phyloP scores from a whole-genome alignment of 2,888 invertebrate genomes.

The Glaucopsyche alexis region DNA sequence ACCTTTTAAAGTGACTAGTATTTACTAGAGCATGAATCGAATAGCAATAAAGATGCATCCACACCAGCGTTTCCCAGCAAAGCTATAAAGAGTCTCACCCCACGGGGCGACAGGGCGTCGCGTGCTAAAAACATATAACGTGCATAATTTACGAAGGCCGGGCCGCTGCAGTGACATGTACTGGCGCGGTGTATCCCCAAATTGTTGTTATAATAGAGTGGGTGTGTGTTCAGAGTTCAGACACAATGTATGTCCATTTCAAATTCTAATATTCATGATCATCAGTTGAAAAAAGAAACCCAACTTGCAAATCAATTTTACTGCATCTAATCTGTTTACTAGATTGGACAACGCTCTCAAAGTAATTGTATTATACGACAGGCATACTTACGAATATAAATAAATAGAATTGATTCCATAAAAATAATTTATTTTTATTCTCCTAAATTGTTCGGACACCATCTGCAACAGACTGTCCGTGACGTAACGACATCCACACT shows the following conservation, averaged over 20 bases:
- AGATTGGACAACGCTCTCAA: too few relatives aligned
- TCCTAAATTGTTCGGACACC: neutral
- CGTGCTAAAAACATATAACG: conserved; percentile 22
- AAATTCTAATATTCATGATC: neutral
- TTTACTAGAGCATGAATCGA: conserved; percentile 8
- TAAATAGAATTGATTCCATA: neutral
- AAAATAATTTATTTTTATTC: neutral
- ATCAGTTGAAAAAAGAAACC: neutral
- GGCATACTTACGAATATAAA: neutral
- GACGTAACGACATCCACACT: neutral
- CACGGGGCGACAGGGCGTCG: conserved; percentile 12
- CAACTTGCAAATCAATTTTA: too few relatives aligned
- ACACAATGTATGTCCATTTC: too few relatives aligned
- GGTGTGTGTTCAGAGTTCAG: neutral
- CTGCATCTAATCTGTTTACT: too few relatives aligned
- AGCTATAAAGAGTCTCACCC: conserved; percentile 2
- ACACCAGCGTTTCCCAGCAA: neutral
- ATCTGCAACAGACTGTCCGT: neutral
- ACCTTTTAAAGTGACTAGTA: neutral
- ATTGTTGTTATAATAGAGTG: conserved; percentile 14
- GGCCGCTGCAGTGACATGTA: conserved; percentile 10
- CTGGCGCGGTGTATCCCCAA: conserved; percentile 19
- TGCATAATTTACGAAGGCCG: conserved; percentile 25
- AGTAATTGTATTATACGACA: too few relatives aligned
- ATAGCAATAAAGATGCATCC: conserved; percentile 18